A percentile compares a stretch with the other conserved stretches of the same genome.
Evolutionary conservation across 2,797 vertebrate genomes (phyloP).

Genomic region (Sebastes iracundus): DNA sequence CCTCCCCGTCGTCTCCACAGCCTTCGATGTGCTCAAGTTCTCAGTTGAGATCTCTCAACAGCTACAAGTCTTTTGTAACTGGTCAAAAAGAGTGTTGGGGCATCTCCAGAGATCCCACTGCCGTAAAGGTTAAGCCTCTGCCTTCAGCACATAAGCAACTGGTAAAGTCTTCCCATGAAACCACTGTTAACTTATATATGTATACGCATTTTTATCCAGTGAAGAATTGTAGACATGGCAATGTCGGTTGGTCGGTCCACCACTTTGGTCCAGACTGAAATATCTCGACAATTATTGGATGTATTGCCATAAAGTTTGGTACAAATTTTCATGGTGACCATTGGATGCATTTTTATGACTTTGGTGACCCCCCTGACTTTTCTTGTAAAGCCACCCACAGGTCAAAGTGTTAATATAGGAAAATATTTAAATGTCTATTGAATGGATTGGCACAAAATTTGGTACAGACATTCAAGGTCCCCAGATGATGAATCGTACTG

Average conservation of each 20-base stretch:
- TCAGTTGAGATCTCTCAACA: slow-evolving; percentile 60
- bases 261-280: neutral
- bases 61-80: slow-evolving; percentile 55
- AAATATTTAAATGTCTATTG: neutral
- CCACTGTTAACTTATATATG: slow-evolving; percentile 19
- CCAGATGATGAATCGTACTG: neutral
- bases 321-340: neutral
- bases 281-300: neutral
- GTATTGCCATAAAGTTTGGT: neutral
- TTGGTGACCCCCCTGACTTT: neutral
- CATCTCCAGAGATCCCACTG: neutral
- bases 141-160: neutral
- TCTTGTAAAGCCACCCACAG: no score
- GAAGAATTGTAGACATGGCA: neutral
- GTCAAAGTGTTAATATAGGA: neutral
- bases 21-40: slow-evolving; percentile 53
- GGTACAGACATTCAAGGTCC: no score
- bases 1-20: slow-evolving; percentile 30
- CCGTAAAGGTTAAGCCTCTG: neutral
- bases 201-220: neutral
- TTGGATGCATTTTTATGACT: neutral
- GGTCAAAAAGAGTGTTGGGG: slow-evolving; percentile 48
- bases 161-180: neutral
- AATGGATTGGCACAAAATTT: neutral
- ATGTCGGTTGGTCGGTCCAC: neutral